Percentiles rank a stretch among this genome's conserved stretches.
phyloP scores from a whole-genome alignment of 2,888 invertebrate species.

The Metalampra italica region DNA sequence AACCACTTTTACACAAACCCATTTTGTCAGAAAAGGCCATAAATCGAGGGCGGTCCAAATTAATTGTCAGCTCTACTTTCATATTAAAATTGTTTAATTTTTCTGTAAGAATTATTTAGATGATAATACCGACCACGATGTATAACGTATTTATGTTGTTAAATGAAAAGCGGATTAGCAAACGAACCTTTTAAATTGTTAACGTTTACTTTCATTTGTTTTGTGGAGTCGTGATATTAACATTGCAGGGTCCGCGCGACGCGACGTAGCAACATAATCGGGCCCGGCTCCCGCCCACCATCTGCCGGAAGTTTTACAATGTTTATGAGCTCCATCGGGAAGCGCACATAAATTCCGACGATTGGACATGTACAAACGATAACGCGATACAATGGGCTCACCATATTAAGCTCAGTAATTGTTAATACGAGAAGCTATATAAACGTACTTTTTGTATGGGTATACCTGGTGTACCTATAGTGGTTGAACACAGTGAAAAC shows the following conservation, averaged over 20 bases:
- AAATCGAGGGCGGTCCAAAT: conserved; percentile 9
- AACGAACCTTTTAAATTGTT: conserved; percentile 44
- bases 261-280: conserved; percentile 53
- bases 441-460: too few species aligned
- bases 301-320: conserved; percentile 75
- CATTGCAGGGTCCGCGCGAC: conserved; percentile 31
- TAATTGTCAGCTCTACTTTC: conserved; percentile 8
- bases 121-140: conserved; percentile 10
- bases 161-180: conserved; percentile 43
- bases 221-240: conserved; percentile 24
- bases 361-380: conserved; percentile 56
- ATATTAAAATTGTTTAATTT: conserved; percentile 3
- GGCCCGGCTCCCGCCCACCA: conserved; percentile 49
- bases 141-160: conserved; percentile 21
- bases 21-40: conserved; percentile 9
- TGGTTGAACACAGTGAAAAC: too few species aligned
- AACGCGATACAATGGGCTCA: conserved; percentile 52
- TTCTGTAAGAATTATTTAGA: conserved; percentile 10
- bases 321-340: conserved; percentile 73
- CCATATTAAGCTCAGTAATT: conserved; percentile 46
- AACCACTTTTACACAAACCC: conserved; percentile 15
- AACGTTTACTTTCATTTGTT: conserved; percentile 39
- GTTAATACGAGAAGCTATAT: conserved; percentile 20
- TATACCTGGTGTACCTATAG: too few species aligned
- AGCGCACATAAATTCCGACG: conserved; percentile 67